A percentile compares a stretch with the other conserved stretches of the same genome.
These are phyloP conservation scores for Neuroscelio doddi DNA, from an alignment of 2,888 invertebrate species.

Conservation along the genomic window DNA sequence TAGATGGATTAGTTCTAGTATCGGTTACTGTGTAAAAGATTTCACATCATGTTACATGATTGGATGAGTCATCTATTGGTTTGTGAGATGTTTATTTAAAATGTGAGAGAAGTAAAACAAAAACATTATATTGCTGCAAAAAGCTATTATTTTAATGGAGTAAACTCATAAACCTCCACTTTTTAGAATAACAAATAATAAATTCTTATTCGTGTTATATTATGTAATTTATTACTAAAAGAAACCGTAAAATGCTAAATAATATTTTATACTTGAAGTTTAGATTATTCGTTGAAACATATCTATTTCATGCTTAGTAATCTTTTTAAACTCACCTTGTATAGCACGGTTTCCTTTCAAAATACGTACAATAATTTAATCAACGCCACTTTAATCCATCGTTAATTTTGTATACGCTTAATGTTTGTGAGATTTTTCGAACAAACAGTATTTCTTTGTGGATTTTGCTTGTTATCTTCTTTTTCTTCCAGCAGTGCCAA, in stretches of 20 bases:
- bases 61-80: constrained; percentile 28
- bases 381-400: constrained; percentile 27
- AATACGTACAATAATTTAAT: too few species aligned
- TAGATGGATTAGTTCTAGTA: constrained; percentile 33
- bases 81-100: constrained; percentile 22
- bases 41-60: constrained; percentile 29
- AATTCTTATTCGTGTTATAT: too few species aligned
- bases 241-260: too few species aligned
- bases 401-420: constrained; percentile 27
- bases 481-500: constrained; percentile 18
- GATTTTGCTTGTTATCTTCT: constrained; percentile 21
- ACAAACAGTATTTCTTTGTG: constrained; percentile 34
- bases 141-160: not conserved
- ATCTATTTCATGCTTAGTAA: too few species aligned
- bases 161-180: too few species aligned
- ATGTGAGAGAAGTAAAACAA: not conserved
- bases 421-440: constrained; percentile 18
- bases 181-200: too few species aligned
- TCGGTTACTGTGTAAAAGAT: constrained; percentile 34
- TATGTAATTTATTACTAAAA: too few species aligned
- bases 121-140: constrained; percentile 3
- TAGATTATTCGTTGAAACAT: too few species aligned
- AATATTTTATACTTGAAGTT: too few species aligned
- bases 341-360: too few species aligned
- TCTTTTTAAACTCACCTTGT: too few species aligned